Evolutionary conservation across 2,113 vertebrate genomes (phyloP), one percentile per base, ranked within the genome.

Genomic region (Cathartes aura): DNA sequence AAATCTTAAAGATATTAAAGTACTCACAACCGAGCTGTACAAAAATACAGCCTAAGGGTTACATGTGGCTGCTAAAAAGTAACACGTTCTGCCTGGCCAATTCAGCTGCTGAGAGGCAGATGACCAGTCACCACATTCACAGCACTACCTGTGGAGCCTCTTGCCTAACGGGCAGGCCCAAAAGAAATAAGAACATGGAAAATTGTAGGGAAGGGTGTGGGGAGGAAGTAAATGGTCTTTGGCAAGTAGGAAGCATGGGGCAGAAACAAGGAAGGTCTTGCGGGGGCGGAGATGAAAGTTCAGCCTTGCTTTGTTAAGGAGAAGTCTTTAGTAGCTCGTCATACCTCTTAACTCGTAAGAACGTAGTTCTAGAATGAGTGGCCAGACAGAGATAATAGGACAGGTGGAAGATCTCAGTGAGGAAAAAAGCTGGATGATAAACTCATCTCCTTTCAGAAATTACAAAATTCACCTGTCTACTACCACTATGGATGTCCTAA

Each of bases 241-340:
- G 27, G 9, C 23, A 74, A 4, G 6, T 12, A 71, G 22, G 13
- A 62, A 14, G 10, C 7, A 14, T 8, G 17, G 8, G 9, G 6
- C 3, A 82, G 24, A 79, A 66, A 64, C 4, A 1, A 59, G 4
- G 2, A 52, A 43, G 2, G 6, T 42, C 32, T 62, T 59, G 5
- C 3, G 1, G 22, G 18, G 8, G 19, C 21, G 9, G 2, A 40
- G 29, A 32, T 4, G 1, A 43, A 88, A 53, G 2, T 24, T 34
- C 12, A 4, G 6, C 36, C 20, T 72, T 0, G 0, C 2, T 7
- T 52, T 63, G 3, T 8, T 60, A 40, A 83, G 7, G 17, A 50
- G 29, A 85, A 60, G 4, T 43, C 3, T 70, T 59, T 86, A 59
- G 53, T 30, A 60, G 8, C 2, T 15, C 20, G 8, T 27, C 11